Evolutionary conservation across 2,888 invertebrate genomes (phyloP), one percentile per base, ranked within the genome.

Genomic region (Tholera decimalis): DNA sequence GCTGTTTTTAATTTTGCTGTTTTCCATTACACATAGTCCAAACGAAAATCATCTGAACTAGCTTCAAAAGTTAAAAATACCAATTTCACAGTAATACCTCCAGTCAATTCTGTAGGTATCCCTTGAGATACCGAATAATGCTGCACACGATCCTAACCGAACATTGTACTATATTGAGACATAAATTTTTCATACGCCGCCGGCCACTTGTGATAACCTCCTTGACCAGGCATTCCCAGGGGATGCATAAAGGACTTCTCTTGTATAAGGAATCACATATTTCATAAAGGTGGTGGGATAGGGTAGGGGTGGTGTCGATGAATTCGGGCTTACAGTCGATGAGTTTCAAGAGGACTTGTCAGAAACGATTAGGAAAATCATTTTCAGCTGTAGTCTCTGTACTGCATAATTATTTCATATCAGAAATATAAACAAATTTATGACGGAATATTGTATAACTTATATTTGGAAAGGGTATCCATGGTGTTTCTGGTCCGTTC

Each of bases 201-300:
- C 89, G 93, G 94, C 89, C 91, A 90, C 90, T 91, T 90, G 91
- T 94, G 95, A 95, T 95, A 95, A 94, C 95, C 93, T 89, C 92
- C 95, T 95, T 94, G 95, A 94, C 94, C 94, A 92, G 90, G 84
- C 85, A 82, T 68, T 94, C 95, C 92, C 95, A 33, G 37, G 94
- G 93, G 95, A 93, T 93, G 87, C 95, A 95, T 95, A 95, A 95
- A 95, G 91, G 95, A 95, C 95, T 93, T 93, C 93, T 91, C 91
- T 85, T 90, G 91, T 94, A 92, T 94, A 94, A 95, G 94, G 93
- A 94, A 94, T 94, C 95, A 92, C 93, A 95, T 95, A 95, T 94
- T 95, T 95, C 95, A 95, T 95, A 95, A 93, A 87, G 88, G 85
- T 81, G 82, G 69, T 77, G 74, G 71, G 46, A 8, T 88, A 91